Conservation (phyloP, 53 echinoderm and acorn worm species). For the Zoroaster sp. region DNA sequence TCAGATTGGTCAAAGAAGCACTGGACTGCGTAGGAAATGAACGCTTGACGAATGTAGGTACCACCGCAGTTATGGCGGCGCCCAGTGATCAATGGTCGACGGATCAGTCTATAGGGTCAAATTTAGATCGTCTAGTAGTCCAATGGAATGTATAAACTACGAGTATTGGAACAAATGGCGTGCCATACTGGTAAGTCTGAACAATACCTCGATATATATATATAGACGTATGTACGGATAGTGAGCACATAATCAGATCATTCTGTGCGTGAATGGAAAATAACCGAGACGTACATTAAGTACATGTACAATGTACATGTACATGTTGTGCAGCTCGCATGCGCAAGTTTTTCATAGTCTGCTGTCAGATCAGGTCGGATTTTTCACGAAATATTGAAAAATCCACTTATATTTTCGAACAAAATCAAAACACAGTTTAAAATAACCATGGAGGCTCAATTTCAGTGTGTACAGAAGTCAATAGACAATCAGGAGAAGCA, state of each 20-base stretch:
- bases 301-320: too few species aligned
- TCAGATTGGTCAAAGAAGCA: too few species aligned
- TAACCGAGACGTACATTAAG: not conserved
- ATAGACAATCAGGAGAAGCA: conserved; percentile 54
- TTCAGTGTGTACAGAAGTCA: not conserved
- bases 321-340: not conserved
- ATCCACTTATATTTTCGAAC: not conserved
- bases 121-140: too few species aligned
- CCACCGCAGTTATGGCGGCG: too few species aligned
- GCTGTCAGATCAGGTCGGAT: too few species aligned
- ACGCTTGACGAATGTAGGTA: too few species aligned
- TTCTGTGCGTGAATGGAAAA: not conserved
- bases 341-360: not conserved
- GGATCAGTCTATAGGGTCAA: too few species aligned
- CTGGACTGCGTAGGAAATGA: too few species aligned
- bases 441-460: conserved; percentile 24
- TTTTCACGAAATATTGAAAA: too few species aligned
- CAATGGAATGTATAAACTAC: too few species aligned
- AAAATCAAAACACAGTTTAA: not conserved
- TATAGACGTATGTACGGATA: not conserved
- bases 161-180: not conserved
- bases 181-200: not conserved
- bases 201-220: not conserved
- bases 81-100: too few species aligned
- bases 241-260: too few species aligned